These are phyloP conservation scores for Sycophaga agraensis DNA, from an alignment of 1,140 invertebrate species.

Conservation along the genomic window DNA sequence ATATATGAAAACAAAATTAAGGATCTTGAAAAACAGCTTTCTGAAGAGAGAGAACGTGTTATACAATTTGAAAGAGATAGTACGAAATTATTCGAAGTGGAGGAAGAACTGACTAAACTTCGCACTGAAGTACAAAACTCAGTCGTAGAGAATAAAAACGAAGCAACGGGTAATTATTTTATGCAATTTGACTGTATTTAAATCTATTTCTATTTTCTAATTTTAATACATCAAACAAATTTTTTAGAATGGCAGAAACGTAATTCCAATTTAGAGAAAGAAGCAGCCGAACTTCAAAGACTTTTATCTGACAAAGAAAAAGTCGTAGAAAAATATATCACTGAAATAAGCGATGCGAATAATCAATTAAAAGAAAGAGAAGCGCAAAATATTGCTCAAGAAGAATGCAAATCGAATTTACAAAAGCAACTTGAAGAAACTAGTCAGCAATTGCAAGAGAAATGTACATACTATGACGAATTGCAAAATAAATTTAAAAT, in stretches of 20 bases:
- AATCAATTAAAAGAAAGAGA: slow-evolving; percentile 56
- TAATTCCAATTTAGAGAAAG: slow-evolving; percentile 37
- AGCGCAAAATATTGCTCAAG: slow-evolving; percentile 54
- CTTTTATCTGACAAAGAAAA: slow-evolving; percentile 53
- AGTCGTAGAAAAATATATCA: slow-evolving; percentile 45
- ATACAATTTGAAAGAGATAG: slow-evolving; percentile 58
- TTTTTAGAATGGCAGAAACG: too few species aligned
- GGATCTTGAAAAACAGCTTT: slow-evolving; percentile 58
- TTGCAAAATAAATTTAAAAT: slow-evolving; percentile 44
- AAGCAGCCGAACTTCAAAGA: slow-evolving; percentile 40
- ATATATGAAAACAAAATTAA: slow-evolving; percentile 58
- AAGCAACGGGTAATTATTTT: slow-evolving; percentile 28
- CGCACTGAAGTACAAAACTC: slow-evolving; percentile 46
- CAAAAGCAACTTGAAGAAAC: slow-evolving; percentile 36
- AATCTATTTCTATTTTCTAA: not conserved
- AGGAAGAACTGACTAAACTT: slow-evolving; percentile 57
- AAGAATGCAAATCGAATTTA: slow-evolving; percentile 55
- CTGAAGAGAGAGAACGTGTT: slow-evolving; percentile 54
- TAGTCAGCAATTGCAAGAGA: slow-evolving; percentile 40
- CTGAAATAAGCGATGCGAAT: slow-evolving; percentile 58
- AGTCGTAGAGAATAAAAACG: slow-evolving; percentile 33
- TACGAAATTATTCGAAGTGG: slow-evolving; percentile 61
- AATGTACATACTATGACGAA: slow-evolving; percentile 41
- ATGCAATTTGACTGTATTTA: not conserved
- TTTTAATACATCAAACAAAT: too few species aligned